Evolutionary conservation across 2,113 vertebrate species (phyloP).

Genomic region (Hippocampus zosterae): DNA sequence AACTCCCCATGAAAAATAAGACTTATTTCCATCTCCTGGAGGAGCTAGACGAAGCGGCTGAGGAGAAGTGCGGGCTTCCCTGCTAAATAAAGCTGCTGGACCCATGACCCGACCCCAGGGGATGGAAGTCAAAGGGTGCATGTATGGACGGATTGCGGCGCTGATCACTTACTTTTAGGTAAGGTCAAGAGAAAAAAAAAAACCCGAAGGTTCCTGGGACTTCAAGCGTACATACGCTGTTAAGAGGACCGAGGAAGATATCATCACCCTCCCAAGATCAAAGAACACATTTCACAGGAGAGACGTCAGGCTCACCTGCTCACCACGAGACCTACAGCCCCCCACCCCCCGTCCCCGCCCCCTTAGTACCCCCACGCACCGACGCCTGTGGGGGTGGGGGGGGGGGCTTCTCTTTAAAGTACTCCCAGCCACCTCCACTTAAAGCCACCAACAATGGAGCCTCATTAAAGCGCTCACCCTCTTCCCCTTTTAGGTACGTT

Average conservation of each 20-base stretch:
- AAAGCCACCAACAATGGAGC: conserved; percentile 27
- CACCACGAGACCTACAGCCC: conserved; percentile 19
- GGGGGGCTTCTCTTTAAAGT: conserved; percentile 47
- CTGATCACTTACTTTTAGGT: neutral
- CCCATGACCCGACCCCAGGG: too few species aligned
- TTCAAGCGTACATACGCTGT: neutral
- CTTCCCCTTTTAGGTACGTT: conserved; percentile 19
- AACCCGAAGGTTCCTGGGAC: neutral
- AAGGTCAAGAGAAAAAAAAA: neutral
- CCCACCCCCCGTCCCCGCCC: conserved; percentile 16
- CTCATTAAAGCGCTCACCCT: conserved; percentile 35
- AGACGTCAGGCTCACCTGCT: conserved; percentile 12
- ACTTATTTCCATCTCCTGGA: too few species aligned
- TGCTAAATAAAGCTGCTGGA: too few species aligned
- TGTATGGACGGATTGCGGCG: too few species aligned
- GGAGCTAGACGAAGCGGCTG: too few species aligned
- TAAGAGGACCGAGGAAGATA: neutral
- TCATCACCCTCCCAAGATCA: conserved; percentile 15
- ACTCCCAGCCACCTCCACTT: conserved; percentile 10
- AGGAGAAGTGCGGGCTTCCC: too few species aligned
- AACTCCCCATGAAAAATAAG: too few species aligned
- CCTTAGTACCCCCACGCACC: conserved; percentile 20
- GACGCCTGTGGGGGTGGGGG: neutral
- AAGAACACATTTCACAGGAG: conserved; percentile 2
- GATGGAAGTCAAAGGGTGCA: too few species aligned